Percentiles rank a stretch among this genome's conserved stretches.
These are phyloP conservation scores for Agelas oroides DNA, from an alignment of 37 sponge, comb jelly and placozoan genomes.

Conservation along the genomic window DNA sequence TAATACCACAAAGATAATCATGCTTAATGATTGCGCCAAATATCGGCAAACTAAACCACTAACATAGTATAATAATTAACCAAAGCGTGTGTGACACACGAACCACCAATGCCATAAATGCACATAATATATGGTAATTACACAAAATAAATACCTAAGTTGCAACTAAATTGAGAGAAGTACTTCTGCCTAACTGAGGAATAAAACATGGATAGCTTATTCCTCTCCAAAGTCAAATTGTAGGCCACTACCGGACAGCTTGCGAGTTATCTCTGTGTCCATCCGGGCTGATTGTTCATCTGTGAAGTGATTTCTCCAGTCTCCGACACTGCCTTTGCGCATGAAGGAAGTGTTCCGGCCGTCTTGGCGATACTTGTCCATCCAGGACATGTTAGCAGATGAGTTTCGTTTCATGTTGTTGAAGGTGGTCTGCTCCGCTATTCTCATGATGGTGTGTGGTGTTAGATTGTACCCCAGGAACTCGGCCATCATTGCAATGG, in stretches of 20 bases:
- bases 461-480: slow-evolving; percentile 17
- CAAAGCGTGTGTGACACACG: too few relatives aligned
- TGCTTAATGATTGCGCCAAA: too few relatives aligned
- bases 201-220: not conserved
- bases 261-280: not conserved
- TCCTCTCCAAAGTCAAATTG: slow-evolving; percentile 24
- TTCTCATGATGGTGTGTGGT: not conserved
- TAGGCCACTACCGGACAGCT: slow-evolving; percentile 10
- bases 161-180: too few relatives aligned
- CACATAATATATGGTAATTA: too few relatives aligned
- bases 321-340: slow-evolving; percentile 38
- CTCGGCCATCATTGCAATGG: not conserved
- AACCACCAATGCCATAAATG: too few relatives aligned
- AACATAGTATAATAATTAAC: too few relatives aligned
- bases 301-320: slow-evolving; percentile 38
- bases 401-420: slow-evolving; percentile 7
- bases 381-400: not conserved
- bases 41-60: too few relatives aligned
- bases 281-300: slow-evolving; percentile 15
- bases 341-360: not conserved
- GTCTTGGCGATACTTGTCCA: not conserved
- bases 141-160: too few relatives aligned
- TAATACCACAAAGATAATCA: too few relatives aligned
- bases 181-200: too few relatives aligned
- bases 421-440: slow-evolving; percentile 15